Base-by-base conservation (phyloP, 2,113 vertebrate species). In the Loxodonta africana region DNA sequence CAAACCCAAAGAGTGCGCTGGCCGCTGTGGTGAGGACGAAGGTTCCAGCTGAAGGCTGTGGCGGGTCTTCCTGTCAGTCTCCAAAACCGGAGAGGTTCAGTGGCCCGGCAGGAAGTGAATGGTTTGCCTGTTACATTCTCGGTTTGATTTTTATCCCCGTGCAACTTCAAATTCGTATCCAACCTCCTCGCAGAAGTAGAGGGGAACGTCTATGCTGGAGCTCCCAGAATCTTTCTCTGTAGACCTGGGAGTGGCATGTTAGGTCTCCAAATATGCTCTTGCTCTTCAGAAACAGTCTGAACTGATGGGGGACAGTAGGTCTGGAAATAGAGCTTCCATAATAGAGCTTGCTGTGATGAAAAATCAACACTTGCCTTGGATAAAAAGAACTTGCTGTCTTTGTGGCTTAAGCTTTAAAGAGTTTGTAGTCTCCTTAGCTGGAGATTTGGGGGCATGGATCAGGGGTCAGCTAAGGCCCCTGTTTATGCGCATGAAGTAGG, bases 201-300 rank as follows among this genome's bases (percentile, higher is more conserved):
- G 14, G 30, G 67, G 74, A 93, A 28, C 63, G 17, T 62, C 90
- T 91, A 65, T 92, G 94, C 5, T 51, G 48, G 96, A 97, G 69
- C 86, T 30, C 82, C 95, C 96, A 73, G 60, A 91, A 90, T 46
- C 71, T 71, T 88, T 97, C 17, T 0, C 93, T 65, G 63, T 20
- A 92, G 76, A 88, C 93, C 91, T 97, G 97, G 90, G 94, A 98
- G 91, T 95, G 95, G 81, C 93, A 73, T 53, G 84, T 93, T 89
- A 74, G 86, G 6, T 97, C 95, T 78, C 81, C 96, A 89, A 93
- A 97, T 78, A 82, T 76, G 82, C 67, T 95, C 95, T 77, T 8
- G 86, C 93, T 98, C 95, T 94, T 97, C 83, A 91, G 89, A 98
- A 98, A 97, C 85, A 86, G 53, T 95, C 91, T 93, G 81, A 57